phyloP scores from a whole-genome alignment of 2,888 invertebrate species.

The Chymomyza procnemis region DNA sequence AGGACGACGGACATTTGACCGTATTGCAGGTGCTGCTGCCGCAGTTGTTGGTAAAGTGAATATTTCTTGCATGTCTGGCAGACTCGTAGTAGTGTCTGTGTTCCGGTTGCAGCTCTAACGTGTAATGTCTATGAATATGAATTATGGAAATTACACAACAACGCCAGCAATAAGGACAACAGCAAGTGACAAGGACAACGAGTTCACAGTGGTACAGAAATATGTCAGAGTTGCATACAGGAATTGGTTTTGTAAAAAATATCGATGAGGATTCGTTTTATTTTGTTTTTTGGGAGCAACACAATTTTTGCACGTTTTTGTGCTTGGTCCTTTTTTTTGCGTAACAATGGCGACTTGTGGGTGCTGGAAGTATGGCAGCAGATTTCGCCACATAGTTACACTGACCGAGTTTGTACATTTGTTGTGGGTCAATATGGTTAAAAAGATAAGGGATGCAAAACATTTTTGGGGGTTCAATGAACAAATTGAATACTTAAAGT shows the following conservation, averaged over 20 bases:
- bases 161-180: slow-evolving; percentile 16
- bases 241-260: neutral
- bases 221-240: neutral
- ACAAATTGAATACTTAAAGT: neutral
- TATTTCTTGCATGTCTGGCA: slow-evolving; percentile 30
- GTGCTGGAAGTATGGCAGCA: neutral
- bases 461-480: neutral
- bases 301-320: neutral
- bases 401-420: neutral
- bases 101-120: slow-evolving; percentile 35
- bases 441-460: neutral
- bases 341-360: neutral
- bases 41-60: slow-evolving; percentile 6
- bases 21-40: slow-evolving; percentile 74
- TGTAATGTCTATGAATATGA: slow-evolving; percentile 75
- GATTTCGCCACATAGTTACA: neutral
- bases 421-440: neutral
- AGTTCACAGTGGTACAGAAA: slow-evolving; percentile 2
- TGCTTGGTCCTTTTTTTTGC: neutral
- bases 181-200: slow-evolving; percentile 17
- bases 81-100: neutral
- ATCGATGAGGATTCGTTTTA: neutral
- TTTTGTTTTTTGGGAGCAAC: neutral
- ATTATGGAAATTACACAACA: slow-evolving; percentile 62
- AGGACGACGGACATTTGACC: slow-evolving; percentile 63